Percentiles rank a stretch among this genome's conserved stretches.
Conservation (phyloP, 2,113 vertebrate species). For the Amia ocellicauda region DNA sequence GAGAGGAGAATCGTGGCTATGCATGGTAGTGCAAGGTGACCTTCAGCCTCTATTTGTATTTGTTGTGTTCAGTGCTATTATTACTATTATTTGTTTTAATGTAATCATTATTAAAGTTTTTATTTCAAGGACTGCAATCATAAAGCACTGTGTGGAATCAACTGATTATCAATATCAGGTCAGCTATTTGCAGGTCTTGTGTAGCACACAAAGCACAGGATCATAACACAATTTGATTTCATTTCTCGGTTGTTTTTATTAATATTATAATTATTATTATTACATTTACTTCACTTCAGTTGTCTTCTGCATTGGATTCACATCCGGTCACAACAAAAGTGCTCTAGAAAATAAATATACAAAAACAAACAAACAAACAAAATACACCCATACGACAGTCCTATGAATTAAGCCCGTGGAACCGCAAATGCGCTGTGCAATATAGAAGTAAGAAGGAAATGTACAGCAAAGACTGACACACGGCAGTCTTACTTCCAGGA, state of each 20-base stretch:
- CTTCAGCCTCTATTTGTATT: too few species aligned
- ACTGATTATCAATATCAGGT: too few species aligned
- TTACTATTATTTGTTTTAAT: too few species aligned
- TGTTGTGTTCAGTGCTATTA: too few species aligned
- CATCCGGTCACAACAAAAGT: slow-evolving; percentile 58
- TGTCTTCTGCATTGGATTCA: slow-evolving; percentile 56
- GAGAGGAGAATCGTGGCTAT: too few species aligned
- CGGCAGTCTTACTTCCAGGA: slow-evolving; percentile 24
- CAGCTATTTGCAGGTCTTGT: too few species aligned
- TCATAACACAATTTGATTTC: neutral
- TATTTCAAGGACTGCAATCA: too few species aligned
- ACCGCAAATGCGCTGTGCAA: slow-evolving; percentile 22
- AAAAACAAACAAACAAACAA: slow-evolving; percentile 50
- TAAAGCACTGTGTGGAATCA: too few species aligned
- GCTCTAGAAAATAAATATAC: slow-evolving; percentile 52
- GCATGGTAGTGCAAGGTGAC: too few species aligned
- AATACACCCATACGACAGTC: slow-evolving; percentile 37
- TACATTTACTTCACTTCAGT: slow-evolving; percentile 53
- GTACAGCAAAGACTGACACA: slow-evolving; percentile 27
- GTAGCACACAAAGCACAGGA: slow-evolving; percentile 16
- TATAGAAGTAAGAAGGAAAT: slow-evolving; percentile 22
- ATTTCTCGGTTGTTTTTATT: slow-evolving; percentile 44
- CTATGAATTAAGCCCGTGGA: slow-evolving; percentile 12
- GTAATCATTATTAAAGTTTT: too few species aligned
- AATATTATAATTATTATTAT: too few species aligned